phyloP scores from a whole-genome alignment of 2,113 vertebrate species.

The Henicopernis longicauda region DNA sequence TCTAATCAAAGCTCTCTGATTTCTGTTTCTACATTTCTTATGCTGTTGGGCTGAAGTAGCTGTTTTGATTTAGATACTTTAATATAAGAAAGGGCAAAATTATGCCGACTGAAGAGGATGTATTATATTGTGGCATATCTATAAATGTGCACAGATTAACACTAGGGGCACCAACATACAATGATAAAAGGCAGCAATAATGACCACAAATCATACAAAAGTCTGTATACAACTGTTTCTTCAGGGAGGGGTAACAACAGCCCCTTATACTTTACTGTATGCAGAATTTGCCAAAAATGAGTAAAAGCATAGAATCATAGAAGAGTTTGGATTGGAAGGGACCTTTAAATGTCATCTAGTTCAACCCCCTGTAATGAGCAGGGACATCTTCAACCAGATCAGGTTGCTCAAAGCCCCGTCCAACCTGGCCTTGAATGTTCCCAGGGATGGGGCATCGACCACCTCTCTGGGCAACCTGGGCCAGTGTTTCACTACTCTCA shows the following conservation, averaged over 20 bases:
- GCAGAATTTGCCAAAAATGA: background rate
- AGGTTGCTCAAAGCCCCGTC: background rate
- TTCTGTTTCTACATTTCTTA: background rate
- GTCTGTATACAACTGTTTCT: background rate
- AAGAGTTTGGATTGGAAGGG: background rate
- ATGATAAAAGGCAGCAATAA: background rate
- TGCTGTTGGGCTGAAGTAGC: background rate
- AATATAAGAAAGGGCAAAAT: background rate
- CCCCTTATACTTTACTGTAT: background rate
- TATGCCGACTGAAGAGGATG: background rate
- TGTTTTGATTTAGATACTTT: background rate
- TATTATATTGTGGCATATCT: background rate
- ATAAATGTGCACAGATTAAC: background rate
- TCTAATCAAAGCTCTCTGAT: background rate
- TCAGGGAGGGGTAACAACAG: background rate
- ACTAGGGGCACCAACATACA: background rate
- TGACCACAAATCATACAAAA: background rate
- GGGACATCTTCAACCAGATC: background rate
- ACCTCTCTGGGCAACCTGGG: fast-evolving
- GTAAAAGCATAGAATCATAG: background rate
- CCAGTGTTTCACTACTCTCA: fast-evolving
- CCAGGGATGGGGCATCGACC: too few species aligned
- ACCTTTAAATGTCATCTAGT: background rate
- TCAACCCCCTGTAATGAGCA: background rate
- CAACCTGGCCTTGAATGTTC: background rate